Percentiles rank a stretch among this genome's conserved stretches.
phyloP scores from a whole-genome alignment of 2,113 vertebrate species.

The Hymenochirus boettgeri region DNA sequence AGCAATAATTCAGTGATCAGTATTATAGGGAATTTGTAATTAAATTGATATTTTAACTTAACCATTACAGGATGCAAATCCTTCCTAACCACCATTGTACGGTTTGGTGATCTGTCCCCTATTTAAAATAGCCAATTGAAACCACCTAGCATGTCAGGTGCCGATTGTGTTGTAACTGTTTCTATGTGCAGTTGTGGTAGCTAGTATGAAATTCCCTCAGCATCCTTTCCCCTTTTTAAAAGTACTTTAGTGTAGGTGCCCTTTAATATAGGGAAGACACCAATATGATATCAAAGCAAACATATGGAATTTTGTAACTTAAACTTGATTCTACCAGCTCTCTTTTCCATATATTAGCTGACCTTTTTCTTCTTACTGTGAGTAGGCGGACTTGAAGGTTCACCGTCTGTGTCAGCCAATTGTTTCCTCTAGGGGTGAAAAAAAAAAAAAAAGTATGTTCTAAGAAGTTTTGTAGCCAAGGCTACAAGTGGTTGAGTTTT shows the following conservation, averaged over 20 bases:
- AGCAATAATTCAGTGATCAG: too few relatives aligned
- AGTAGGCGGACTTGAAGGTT: not conserved
- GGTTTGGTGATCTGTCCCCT: too few relatives aligned
- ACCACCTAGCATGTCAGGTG: too few relatives aligned
- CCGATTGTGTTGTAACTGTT: too few relatives aligned
- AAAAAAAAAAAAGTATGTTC: not conserved
- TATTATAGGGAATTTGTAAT: too few relatives aligned
- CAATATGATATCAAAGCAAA: not conserved
- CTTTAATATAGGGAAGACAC: not conserved
- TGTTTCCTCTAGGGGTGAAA: slow-evolving; percentile 14
- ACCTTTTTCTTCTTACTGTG: not conserved
- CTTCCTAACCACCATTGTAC: too few relatives aligned
- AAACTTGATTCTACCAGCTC: not conserved
- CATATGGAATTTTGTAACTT: not conserved
- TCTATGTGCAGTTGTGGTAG: too few relatives aligned
- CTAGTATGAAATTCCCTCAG: not conserved
- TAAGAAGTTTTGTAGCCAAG: not conserved
- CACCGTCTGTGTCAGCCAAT: not conserved
- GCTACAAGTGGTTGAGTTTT: too few relatives aligned
- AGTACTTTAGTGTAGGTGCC: not conserved
- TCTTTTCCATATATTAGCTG: not conserved
- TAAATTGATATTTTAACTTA: too few relatives aligned
- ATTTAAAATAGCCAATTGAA: too few relatives aligned
- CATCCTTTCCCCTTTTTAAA: not conserved
- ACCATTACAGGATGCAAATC: too few relatives aligned